These are phyloP conservation scores for Acyrthosiphon pisum DNA, from an alignment of 1,140 invertebrate species.

Conservation along the genomic window DNA sequence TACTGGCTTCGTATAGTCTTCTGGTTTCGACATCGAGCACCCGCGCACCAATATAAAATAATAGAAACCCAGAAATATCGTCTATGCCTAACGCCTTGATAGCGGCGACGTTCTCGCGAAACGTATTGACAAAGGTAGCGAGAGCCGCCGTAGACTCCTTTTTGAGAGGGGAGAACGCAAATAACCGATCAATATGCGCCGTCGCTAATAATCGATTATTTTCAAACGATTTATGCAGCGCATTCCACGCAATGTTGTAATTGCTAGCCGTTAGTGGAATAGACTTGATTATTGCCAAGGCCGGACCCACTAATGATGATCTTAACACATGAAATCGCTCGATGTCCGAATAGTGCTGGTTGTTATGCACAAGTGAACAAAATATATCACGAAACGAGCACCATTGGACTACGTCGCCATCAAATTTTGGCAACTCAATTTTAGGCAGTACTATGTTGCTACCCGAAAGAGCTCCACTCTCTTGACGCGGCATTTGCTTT, in stretches of 20 bases:
- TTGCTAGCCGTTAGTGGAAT: not conserved
- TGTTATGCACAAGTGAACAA: not conserved
- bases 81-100: not conserved
- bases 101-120: conserved; percentile 6
- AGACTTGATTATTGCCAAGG: not conserved
- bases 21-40: not conserved
- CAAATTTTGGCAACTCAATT: conserved; percentile 13
- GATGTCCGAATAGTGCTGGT: not conserved
- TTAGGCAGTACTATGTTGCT: not conserved
- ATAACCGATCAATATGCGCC: not conserved
- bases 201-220: not conserved
- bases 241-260: not conserved
- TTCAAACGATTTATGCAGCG: not conserved
- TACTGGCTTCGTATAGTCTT: not conserved
- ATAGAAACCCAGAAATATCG: not conserved
- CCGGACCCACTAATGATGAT: not conserved
- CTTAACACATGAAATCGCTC: not conserved
- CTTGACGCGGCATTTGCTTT: too few species aligned
- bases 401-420: not conserved
- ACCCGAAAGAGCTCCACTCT: too few species aligned
- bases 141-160: not conserved
- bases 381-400: conserved; percentile 13
- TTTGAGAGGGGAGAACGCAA: not conserved
- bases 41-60: too few species aligned
- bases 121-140: not conserved